Evolutionary conservation across 2,113 vertebrate species (phyloP).

Genomic region (Camelus dromedarius): DNA sequence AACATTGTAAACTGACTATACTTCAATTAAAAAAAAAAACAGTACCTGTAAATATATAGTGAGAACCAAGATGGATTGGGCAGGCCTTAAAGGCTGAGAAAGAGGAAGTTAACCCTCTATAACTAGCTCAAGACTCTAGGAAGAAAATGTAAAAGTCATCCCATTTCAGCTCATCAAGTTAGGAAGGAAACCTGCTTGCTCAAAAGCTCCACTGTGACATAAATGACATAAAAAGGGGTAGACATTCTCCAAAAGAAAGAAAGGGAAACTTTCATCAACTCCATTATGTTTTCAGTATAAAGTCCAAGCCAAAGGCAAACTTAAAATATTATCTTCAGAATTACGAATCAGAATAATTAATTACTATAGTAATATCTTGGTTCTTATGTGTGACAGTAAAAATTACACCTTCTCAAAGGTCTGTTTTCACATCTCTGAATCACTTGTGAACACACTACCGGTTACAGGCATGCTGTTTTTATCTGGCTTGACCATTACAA

Average conservation of each 20-base stretch:
- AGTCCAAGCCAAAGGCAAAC: not conserved
- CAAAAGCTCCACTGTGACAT: not conserved
- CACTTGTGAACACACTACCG: not conserved
- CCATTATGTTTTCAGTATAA: not conserved
- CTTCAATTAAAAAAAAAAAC: no score
- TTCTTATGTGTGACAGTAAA: not conserved
- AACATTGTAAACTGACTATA: no score
- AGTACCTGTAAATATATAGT: not conserved
- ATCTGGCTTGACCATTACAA: not conserved
- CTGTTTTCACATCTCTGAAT: not conserved
- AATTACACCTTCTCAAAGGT: not conserved
- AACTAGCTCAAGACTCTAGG: not conserved
- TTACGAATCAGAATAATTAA: not conserved
- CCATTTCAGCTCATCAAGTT: not conserved
- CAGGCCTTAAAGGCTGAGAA: not conserved
- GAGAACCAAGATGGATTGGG: not conserved
- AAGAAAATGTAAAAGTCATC: not conserved
- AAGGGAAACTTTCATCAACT: not conserved
- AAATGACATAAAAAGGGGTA: not conserved
- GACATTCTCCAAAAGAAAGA: not conserved
- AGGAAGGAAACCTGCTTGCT: not conserved
- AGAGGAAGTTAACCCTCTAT: not conserved
- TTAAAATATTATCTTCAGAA: not conserved
- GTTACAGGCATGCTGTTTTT: not conserved
- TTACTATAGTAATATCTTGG: not conserved